These are phyloP conservation scores for Uloborus diversus DNA, from an alignment of 1,140 invertebrate species.

Conservation along the genomic window DNA sequence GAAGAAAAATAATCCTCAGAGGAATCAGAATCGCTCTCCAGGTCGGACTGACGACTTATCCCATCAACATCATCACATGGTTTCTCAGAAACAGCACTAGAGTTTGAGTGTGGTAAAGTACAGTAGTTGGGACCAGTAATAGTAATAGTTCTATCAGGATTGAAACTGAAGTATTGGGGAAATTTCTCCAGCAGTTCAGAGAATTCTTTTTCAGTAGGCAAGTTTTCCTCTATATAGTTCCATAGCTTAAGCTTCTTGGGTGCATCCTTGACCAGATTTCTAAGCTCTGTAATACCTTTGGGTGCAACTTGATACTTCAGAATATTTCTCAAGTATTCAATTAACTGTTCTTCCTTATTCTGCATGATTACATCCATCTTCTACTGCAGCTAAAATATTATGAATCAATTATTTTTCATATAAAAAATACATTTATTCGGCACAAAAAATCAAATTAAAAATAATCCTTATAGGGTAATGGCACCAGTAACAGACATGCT, in stretches of 20 bases:
- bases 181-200: slow-evolving; percentile 20
- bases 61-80: slow-evolving; percentile 1
- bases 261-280: slow-evolving; percentile 9
- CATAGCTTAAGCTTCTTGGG: slow-evolving; percentile 14
- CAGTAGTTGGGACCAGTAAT: slow-evolving; percentile 5
- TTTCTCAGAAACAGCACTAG: not conserved
- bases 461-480: not conserved
- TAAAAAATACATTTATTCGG: too few species aligned
- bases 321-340: slow-evolving; percentile 14
- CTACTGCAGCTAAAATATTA: not conserved
- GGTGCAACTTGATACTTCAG: slow-evolving; percentile 26
- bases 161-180: slow-evolving; percentile 5
- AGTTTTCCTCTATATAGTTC: slow-evolving; percentile 21
- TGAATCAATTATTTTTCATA: not conserved
- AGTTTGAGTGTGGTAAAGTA: not conserved
- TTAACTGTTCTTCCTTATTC: slow-evolving; percentile 10
- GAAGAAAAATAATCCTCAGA: slow-evolving; percentile 11
- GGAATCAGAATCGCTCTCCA: slow-evolving; percentile 8
- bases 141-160: slow-evolving; percentile 1
- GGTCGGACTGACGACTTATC: not conserved
- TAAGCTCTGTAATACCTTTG: slow-evolving; percentile 4
- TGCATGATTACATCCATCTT: not conserved
- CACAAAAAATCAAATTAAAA: not conserved
- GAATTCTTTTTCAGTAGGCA: slow-evolving; percentile 7
- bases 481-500: too few species aligned